Percentiles rank a stretch among this genome's conserved stretches.
Conservation (phyloP, 2,113 vertebrate species). For the Gasterosteus nipponicus region DNA sequence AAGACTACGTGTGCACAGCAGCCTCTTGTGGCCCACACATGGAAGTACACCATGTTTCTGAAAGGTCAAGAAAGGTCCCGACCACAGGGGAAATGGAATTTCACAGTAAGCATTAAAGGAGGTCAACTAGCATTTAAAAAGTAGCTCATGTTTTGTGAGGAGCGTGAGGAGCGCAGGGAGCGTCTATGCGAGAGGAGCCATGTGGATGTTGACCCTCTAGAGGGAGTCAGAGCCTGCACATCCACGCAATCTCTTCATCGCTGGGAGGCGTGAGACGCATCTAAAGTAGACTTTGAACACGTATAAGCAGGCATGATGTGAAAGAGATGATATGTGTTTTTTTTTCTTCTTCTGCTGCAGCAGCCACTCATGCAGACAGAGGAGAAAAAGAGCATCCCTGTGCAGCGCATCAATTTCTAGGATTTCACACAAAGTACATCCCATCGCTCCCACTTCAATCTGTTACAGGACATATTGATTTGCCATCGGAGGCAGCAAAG, state of each 20-base stretch:
- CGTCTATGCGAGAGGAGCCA: not conserved
- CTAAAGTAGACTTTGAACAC: conserved; percentile 4
- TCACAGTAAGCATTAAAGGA: not conserved
- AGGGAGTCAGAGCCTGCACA: conserved; percentile 64
- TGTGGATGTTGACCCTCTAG: conserved; percentile 33
- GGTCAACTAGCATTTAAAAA: not conserved
- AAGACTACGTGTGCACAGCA: conserved; percentile 29
- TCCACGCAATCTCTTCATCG: conserved; percentile 18
- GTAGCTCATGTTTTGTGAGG: not conserved
- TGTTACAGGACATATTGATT: conserved; percentile 59
- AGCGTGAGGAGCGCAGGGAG: not conserved
- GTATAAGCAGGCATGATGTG: conserved; percentile 1
- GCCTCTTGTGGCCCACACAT: conserved; percentile 63
- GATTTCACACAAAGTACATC: conserved; percentile 24
- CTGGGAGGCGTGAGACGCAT: conserved; percentile 17
- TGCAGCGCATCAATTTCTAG: conserved; percentile 5
- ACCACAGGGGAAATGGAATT: not conserved
- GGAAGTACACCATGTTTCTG: conserved; percentile 10
- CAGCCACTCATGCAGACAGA: conserved; percentile 9
- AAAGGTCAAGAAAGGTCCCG: not conserved
- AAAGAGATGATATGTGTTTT: not conserved
- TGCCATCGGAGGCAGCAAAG: conserved; percentile 41
- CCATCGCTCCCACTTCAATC: conserved; percentile 27
- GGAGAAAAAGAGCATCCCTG: not conserved
- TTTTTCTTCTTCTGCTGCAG: not conserved